A percentile compares a stretch with the other conserved stretches of the same genome.
These are phyloP conservation scores for Dolichotis patagonum DNA, from an alignment of 2,113 vertebrate genomes.

Conservation along the genomic window DNA sequence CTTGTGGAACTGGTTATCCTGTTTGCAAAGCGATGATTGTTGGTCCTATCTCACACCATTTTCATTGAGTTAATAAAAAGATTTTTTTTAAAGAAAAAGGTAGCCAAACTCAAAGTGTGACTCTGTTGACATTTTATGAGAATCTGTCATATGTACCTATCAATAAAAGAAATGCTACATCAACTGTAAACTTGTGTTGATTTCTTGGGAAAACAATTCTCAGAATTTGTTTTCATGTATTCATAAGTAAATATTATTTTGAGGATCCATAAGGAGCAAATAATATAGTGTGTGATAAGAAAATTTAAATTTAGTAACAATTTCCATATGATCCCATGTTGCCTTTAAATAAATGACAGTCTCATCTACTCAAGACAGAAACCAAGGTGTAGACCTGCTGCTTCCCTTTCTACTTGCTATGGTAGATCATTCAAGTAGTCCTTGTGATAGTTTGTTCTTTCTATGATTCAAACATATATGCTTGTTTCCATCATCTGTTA, in stretches of 20 bases:
- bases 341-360: not conserved
- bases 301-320: not conserved
- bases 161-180: slow-evolving; percentile 77
- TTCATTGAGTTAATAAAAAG: slow-evolving; percentile 52
- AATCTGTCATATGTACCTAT: slow-evolving; percentile 55
- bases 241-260: not conserved
- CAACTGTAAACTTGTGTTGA: slow-evolving; percentile 62
- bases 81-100: slow-evolving; percentile 11
- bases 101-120: slow-evolving; percentile 66
- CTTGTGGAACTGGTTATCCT: not conserved
- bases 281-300: not conserved
- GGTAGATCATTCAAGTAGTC: not conserved
- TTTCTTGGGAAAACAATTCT: slow-evolving; percentile 61
- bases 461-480: not conserved
- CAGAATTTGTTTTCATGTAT: not conserved
- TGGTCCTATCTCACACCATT: slow-evolving; percentile 2
- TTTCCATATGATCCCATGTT: not conserved
- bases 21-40: slow-evolving; percentile 31
- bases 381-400: not conserved
- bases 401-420: not conserved
- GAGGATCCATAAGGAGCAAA: not conserved
- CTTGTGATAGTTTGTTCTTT: not conserved
- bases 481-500: not conserved
- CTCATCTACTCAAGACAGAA: not conserved
- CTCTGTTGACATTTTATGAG: slow-evolving; percentile 67